These are phyloP conservation scores for Trichopria drosophilae DNA, from an alignment of 2,888 invertebrate species.

Conservation along the genomic window DNA sequence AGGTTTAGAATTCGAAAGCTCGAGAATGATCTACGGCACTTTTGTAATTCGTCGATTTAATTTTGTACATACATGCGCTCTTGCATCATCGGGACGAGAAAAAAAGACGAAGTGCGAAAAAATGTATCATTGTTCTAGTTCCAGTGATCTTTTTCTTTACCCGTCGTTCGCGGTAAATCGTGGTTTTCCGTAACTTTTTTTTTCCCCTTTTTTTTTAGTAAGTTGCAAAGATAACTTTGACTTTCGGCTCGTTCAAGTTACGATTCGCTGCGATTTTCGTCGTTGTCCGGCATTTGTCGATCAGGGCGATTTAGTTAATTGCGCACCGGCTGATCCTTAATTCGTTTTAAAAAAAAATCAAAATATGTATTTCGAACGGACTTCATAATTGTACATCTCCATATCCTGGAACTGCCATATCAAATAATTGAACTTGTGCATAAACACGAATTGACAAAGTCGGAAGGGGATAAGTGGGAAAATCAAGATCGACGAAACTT, in stretches of 20 bases:
- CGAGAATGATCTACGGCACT: slow-evolving; percentile 26
- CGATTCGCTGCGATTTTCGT: no score
- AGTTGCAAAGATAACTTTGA: slow-evolving; percentile 4
- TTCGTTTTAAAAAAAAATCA: no score
- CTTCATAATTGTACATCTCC: no score
- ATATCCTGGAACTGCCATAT: slow-evolving; percentile 74
- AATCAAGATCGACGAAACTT: slow-evolving; percentile 44
- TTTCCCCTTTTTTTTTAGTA: neutral
- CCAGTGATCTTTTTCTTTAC: slow-evolving; percentile 30
- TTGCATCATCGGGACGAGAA: no score
- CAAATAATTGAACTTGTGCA: slow-evolving; percentile 60
- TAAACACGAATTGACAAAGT: slow-evolving; percentile 46
- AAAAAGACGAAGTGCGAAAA: no score
- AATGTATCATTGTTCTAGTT: no score
- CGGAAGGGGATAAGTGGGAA: slow-evolving; percentile 36
- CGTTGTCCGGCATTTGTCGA: no score
- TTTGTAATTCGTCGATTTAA: slow-evolving; percentile 32
- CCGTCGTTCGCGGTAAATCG: slow-evolving; percentile 30
- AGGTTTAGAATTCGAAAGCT: slow-evolving; percentile 46
- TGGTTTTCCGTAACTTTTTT: slow-evolving; percentile 42
- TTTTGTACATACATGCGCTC: slow-evolving; percentile 33
- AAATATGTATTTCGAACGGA: no score
- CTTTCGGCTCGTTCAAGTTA: neutral
- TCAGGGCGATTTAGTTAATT: no score
- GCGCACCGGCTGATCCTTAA: no score